Conservation (phyloP, 2,113 vertebrate species). For the Brachyhypopomus gauderio region DNA sequence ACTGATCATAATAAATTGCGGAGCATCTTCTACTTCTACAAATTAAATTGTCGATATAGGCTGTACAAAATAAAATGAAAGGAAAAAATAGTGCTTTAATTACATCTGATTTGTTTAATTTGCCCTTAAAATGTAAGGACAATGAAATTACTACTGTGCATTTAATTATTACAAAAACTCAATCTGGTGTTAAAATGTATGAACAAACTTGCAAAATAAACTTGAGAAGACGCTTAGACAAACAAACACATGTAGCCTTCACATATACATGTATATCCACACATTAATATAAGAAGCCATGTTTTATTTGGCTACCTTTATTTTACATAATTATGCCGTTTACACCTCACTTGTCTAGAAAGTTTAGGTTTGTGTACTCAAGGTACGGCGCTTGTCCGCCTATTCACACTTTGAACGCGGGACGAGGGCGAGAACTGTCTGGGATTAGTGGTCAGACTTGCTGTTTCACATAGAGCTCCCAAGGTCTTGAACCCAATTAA, state of each 20-base stretch:
- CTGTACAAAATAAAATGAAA: neutral
- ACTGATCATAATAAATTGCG: too few species aligned
- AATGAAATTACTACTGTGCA: neutral
- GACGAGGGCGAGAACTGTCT: slow-evolving; percentile 61
- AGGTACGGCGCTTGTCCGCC: slow-evolving; percentile 54
- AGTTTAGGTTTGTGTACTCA: slow-evolving; percentile 37
- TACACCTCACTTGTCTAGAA: neutral
- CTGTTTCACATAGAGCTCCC: slow-evolving; percentile 79
- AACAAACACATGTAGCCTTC: neutral
- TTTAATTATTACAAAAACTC: neutral
- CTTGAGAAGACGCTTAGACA: neutral
- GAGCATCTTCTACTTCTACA: neutral
- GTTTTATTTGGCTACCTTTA: neutral
- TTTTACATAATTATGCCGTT: neutral
- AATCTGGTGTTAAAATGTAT: neutral
- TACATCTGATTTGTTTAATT: neutral
- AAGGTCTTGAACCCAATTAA: slow-evolving; percentile 93
- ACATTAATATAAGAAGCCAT: neutral
- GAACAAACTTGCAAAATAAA: neutral
- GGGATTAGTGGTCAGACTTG: slow-evolving; percentile 80
- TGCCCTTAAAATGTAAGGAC: neutral
- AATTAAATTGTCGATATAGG: slow-evolving; percentile 5
- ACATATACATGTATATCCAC: neutral
- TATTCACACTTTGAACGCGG: slow-evolving; percentile 57
- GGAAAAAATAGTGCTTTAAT: neutral